Evolutionary conservation across 2,888 invertebrate genomes (phyloP), one percentile per base, ranked within the genome.

Genomic region (Acrobasis consociella): DNA sequence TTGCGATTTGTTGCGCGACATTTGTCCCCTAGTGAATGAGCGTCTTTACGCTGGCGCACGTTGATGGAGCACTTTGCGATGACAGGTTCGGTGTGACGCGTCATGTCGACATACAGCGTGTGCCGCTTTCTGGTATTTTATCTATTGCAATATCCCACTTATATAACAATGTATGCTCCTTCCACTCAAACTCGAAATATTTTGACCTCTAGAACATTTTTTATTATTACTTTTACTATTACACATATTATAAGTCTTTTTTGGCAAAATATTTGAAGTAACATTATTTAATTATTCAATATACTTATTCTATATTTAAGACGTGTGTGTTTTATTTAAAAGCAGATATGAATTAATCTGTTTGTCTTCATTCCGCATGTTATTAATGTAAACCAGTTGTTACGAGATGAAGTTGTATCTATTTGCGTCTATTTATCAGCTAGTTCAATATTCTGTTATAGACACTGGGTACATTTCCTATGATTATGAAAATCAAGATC

Each of bases 281-380:
- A 91, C 87, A 89, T 91, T 91, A 92, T 92, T 92, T 92, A 91
- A 92, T 88, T 91, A 92, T 92, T 91, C 90, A 92, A 91, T 92
- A 92, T 92, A 92, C 92, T 92, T 92, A 92, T 92, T 87, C 91
- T 91, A 91, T 88, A 90, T 84, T 84, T 91, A 91, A 88, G 85
- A 85, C 64, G 73, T 65, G 61, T 75, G 80, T 76, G 85, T 91
- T 91, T 91, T 77, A 89, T 91, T 91, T 51, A 31, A 31, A 31
- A 8, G 7, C 38, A 37, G 22, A 13, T 13, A 49, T n/a, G n/a
- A n/a, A 17, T 31, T n/a, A 9, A 22, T 49, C 9, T 38, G 31
- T 13, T 53, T 9, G 49, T 49, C 16, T 49, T 49, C 11, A 46
- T 52, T 51, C 22, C 37, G 15, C 37, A 31, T 31, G 13, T 7